Evolutionary conservation across 2,797 vertebrate species (phyloP), one percentile per base, ranked within the genome.

Genomic region (Balearica regulorum): DNA sequence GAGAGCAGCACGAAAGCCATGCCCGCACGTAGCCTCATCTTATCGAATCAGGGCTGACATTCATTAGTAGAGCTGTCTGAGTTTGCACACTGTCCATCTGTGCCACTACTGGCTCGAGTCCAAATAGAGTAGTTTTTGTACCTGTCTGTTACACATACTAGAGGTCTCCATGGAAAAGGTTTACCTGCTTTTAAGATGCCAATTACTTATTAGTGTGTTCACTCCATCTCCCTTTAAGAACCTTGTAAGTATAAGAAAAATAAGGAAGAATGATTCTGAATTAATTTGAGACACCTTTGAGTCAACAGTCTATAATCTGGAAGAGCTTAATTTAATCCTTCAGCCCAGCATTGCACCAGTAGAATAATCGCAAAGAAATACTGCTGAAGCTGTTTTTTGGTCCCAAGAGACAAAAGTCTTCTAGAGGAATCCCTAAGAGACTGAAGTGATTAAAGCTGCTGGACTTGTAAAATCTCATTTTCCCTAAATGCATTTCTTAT

Each of bases 1-100:
- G 61, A 81, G 16, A 88, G 72, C 14, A n/a, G 37, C 46, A 57
- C 0, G 3, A 85, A 82, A 92, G 39, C 57, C 48, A 28, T 65
- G 71, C 46, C 64, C 83, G 54, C 43, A 55, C 15, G 28, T 12
- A 83, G 68, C 20, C 49, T 66, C 72, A 43, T 79, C 53, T 81
- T 94, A 81, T 83, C 71, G 87, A 75, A 48, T 58, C 78, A 71
- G 65, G 43, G 28, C 43, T 92, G 87, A 61, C 37, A 73, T 53
- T 89, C 73, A 54, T 88, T 95, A 88, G 65, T 65, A 57, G 87
- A 93, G 76, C 58, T 83, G 85, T 93, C 73, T 85, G 86, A 54
- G 71, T 89, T 89, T 85, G 24, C 61, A 85, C 2, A 0, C 29
- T 81, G 78, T 73, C 60, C 87, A 66, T 48, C 66, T 92, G 53